Percentiles rank a stretch among this genome's conserved stretches.
phyloP scores from a whole-genome alignment of 2,797 vertebrate genomes.

The Alectoris magna region DNA sequence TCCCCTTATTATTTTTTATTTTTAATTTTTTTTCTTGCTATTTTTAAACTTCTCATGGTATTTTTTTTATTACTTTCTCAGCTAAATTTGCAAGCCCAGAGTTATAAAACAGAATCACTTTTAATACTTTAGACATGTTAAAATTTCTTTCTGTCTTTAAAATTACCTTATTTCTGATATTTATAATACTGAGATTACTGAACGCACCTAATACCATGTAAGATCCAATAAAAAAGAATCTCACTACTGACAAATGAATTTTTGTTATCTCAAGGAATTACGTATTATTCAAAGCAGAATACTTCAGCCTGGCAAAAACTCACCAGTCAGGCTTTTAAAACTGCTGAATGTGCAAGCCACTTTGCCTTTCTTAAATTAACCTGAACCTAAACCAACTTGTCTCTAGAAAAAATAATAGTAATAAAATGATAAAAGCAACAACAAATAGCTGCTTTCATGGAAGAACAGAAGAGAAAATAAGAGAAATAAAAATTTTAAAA shows the following conservation, averaged over 20 bases:
- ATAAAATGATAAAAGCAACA: neutral
- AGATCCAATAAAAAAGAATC: neutral
- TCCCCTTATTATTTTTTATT: neutral
- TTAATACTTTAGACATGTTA: neutral
- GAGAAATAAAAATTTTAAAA: neutral
- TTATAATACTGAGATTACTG: neutral
- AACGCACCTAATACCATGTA: neutral
- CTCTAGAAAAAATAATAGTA: neutral
- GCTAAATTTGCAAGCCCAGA: neutral
- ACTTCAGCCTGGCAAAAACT: neutral
- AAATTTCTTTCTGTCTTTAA: neutral
- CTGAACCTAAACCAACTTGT: neutral
- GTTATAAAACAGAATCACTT: neutral
- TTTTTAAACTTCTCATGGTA: neutral
- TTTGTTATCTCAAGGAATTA: neutral
- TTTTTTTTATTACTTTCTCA: neutral
- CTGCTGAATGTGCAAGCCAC: neutral
- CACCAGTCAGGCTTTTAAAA: neutral
- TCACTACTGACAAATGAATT: neutral
- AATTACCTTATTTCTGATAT: neutral
- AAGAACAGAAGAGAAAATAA: neutral
- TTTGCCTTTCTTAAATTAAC: neutral
- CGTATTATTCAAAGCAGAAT: neutral
- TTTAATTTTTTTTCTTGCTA: neutral
- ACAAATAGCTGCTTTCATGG: neutral